phyloP scores from a whole-genome alignment of 1,140 invertebrate species.

The Meloidogyne floridensis region DNA sequence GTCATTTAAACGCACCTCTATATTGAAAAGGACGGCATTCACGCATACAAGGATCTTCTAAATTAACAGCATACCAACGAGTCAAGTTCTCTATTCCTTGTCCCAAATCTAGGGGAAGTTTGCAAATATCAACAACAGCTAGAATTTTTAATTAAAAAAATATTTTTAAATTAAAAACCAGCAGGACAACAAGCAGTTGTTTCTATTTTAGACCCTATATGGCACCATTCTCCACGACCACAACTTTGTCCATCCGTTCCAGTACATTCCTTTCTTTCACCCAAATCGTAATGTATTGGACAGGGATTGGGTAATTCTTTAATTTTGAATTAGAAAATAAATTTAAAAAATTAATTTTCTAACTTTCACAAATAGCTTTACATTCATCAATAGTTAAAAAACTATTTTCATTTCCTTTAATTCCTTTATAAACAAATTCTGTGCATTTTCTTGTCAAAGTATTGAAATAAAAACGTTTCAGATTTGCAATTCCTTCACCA shows the following conservation, averaged over 20 bases:
- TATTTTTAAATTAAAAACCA: constrained; percentile 33
- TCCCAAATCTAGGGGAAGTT: constrained; percentile 56
- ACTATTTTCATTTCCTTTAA: constrained; percentile 64
- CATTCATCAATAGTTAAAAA: constrained; percentile 58
- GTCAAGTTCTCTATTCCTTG: constrained; percentile 60
- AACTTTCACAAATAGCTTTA: constrained; percentile 59
- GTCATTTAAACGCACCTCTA: constrained; percentile 6
- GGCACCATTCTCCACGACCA: constrained; percentile 58
- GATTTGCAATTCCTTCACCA: constrained; percentile 54
- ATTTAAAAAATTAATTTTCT: constrained; percentile 20
- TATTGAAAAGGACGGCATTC: constrained; percentile 59
- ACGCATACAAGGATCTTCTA: constrained; percentile 55
- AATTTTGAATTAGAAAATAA: constrained; percentile 23
- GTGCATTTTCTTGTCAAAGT: constrained; percentile 54
- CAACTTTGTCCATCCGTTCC: constrained; percentile 37
- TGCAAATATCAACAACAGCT: constrained; percentile 58
- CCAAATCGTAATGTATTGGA: constrained; percentile 47
- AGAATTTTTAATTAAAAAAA: constrained; percentile 29
- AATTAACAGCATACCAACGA: constrained; percentile 63
- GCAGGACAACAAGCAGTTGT: constrained; percentile 62
- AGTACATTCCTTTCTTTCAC: constrained; percentile 47
- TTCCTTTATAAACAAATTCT: constrained; percentile 62
- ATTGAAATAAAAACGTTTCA: constrained; percentile 63
- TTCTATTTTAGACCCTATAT: constrained; percentile 51
- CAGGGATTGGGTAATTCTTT: constrained; percentile 60